Evolutionary conservation across 2,888 invertebrate species (phyloP).

Genomic region (Lutraria lutraria): DNA sequence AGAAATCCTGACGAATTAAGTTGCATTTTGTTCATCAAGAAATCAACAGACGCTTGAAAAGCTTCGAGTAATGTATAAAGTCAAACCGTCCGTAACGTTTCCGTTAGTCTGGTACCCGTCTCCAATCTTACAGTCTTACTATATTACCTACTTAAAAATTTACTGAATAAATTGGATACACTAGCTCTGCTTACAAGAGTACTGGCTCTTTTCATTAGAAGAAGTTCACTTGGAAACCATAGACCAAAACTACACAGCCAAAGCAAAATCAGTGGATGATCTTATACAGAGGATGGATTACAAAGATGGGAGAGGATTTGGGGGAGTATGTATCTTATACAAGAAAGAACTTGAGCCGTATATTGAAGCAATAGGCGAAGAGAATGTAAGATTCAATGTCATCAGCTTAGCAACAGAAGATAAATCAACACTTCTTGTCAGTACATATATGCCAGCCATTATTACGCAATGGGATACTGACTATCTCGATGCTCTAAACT

Average conservation of each 20-base stretch:
- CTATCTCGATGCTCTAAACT: no score
- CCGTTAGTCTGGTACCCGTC: no score
- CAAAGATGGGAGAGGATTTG: not conserved
- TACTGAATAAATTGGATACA: not conserved
- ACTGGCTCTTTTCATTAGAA: not conserved
- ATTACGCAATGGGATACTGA: no score
- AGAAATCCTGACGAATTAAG: not conserved
- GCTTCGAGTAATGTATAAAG: not conserved
- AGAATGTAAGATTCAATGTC: not conserved
- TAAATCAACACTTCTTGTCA: not conserved
- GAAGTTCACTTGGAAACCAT: no score
- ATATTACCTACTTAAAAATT: not conserved
- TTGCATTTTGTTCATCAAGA: not conserved
- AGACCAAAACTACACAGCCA: not conserved
- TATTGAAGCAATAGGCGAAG: not conserved
- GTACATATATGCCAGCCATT: not conserved
- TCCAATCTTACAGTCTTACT: no score
- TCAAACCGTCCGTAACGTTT: no score
- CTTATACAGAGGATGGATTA: not conserved
- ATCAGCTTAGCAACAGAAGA: not conserved
- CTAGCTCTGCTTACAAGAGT: not conserved
- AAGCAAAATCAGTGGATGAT: not conserved
- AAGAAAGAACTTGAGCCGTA: not conserved
- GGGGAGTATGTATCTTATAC: not conserved
- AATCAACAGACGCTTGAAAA: not conserved